Conservation (phyloP, 2,888 invertebrate genomes). For the Drosophila tanythrix region DNA sequence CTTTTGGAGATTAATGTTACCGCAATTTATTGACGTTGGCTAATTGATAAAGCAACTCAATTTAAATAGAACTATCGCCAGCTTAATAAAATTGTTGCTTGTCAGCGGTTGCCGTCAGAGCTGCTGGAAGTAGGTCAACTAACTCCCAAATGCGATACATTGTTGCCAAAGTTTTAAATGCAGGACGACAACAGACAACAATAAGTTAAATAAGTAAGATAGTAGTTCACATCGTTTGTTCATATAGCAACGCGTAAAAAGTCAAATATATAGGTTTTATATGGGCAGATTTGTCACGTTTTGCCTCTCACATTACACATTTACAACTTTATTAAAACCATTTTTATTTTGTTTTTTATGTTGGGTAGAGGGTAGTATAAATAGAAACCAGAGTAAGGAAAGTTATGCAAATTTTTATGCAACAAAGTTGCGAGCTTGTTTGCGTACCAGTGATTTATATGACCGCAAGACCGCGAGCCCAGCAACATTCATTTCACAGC, state of each 20-base stretch:
- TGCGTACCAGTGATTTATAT: conserved; percentile 75
- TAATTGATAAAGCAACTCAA: conserved; percentile 48
- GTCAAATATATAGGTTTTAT: neutral
- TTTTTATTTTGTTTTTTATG: neutral
- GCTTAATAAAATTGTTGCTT: conserved; percentile 56
- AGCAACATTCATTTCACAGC: conserved; percentile 42
- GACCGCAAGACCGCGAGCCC: conserved; percentile 57
- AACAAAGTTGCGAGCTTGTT: conserved; percentile 70
- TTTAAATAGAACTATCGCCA: conserved; percentile 57
- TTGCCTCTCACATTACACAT: neutral
- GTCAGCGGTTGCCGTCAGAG: conserved; percentile 30
- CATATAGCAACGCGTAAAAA: neutral
- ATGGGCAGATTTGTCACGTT: neutral
- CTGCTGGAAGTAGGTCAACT: conserved; percentile 44
- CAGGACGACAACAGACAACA: conserved; percentile 15
- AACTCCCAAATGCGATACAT: conserved; percentile 49
- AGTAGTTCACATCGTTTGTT: neutral
- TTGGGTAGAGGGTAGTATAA: neutral
- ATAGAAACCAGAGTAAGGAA: conserved; percentile 34
- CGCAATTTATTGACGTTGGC: conserved; percentile 54
- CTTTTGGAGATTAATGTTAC: conserved; percentile 53
- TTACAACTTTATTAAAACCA: neutral
- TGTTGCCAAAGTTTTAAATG: conserved; percentile 57
- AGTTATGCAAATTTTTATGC: conserved; percentile 76
- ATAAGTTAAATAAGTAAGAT: neutral